Base-by-base conservation (phyloP, 2,888 invertebrate species). In the Apodemia duryi region DNA sequence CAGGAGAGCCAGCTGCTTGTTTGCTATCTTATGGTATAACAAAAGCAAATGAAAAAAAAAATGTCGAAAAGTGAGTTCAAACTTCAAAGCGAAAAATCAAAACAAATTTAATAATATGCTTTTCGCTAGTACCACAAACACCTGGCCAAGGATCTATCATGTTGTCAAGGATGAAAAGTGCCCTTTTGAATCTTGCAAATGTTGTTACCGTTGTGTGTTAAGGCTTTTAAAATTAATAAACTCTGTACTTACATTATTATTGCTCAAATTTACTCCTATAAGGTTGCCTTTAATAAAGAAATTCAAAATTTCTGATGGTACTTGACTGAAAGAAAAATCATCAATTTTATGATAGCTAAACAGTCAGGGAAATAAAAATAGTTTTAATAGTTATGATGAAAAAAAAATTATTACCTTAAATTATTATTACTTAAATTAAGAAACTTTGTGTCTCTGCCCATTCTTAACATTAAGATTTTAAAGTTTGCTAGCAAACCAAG, bases 251-350 rank as follows among this genome's bases (percentile, higher is more conserved):
- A 89, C 91, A 75, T 86, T 79, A 71, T 91, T 91, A 69, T 89
- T 69, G 71, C 89, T 89, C 35, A 91, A 76, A 72, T 91, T 84
- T 7, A 91, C 77, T 28, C 80, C 81, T 57, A 75, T 81, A 41
- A 91, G 76, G 64, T 85, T 82, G 43, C 90, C 88, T 76, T 86
- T 90, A 13, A 87, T 86, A 67, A 91, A 91, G 69, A 89, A 91
- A 73, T 91, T 91, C 60, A 91, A 74, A 66, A 91, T 77, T n/a
- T 88, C 87, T 66, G 79, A 69, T 64, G 91, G 91, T 62, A 85
- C 76, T 71, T 81, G 77, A 63, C 91, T 91, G 81, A 74, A 88
- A 38, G 9, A 38, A 9, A 38, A 38, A 38, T 35, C 9, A 9
- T 6, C 38, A 38, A 38, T 9, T 38, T 38, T 9, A 38, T 9